phyloP scores from a whole-genome alignment of 1,140 invertebrate genomes.

The Pseudoatta argentina region DNA sequence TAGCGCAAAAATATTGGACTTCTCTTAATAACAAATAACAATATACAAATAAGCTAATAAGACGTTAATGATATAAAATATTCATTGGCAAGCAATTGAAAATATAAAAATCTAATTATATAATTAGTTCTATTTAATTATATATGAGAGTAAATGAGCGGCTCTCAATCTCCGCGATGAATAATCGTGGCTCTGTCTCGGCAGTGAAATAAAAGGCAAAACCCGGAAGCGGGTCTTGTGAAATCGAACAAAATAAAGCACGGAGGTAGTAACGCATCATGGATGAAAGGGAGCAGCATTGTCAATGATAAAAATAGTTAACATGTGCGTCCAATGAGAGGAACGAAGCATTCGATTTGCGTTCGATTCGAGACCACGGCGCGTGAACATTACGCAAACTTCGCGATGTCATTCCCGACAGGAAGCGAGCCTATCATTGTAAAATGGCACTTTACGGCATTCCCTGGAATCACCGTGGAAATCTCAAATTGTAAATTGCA shows the following conservation, averaged over 20 bases:
- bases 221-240: slow-evolving; percentile 65
- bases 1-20: neutral
- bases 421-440: slow-evolving; percentile 15
- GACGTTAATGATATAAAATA: neutral
- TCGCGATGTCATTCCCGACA: slow-evolving; percentile 35
- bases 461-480: slow-evolving; percentile 1
- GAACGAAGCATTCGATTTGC: slow-evolving; percentile 32
- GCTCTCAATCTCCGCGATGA: slow-evolving; percentile 53
- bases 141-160: neutral
- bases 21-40: neutral
- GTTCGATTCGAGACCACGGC: slow-evolving; percentile 37
- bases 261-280: slow-evolving; percentile 24
- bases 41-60: neutral
- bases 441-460: slow-evolving; percentile 5
- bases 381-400: slow-evolving; percentile 27
- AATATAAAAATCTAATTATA: neutral
- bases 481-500: slow-evolving; percentile 28
- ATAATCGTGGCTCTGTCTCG: slow-evolving; percentile 51
- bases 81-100: neutral
- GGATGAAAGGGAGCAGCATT: slow-evolving; percentile 51
- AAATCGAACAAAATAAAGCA: slow-evolving; percentile 67
- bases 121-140: neutral
- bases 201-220: slow-evolving; percentile 59
- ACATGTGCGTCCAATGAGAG: slow-evolving; percentile 50
- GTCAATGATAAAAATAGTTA: slow-evolving; percentile 61